These are phyloP conservation scores for Chaetops frenatus DNA, from an alignment of 2,113 vertebrate species.

Conservation along the genomic window DNA sequence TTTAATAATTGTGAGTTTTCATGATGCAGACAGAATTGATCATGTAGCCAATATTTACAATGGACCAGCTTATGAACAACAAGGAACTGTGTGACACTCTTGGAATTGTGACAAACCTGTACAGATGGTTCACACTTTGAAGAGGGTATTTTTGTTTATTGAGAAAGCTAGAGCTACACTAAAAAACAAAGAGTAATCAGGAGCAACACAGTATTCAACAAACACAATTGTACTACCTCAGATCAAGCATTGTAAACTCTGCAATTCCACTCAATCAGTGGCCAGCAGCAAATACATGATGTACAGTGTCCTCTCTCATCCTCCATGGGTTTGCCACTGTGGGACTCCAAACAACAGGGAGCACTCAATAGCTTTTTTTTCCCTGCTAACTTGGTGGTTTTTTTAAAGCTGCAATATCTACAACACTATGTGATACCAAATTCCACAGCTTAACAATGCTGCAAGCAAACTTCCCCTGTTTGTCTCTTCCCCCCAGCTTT, in stretches of 20 bases:
- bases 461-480: neutral
- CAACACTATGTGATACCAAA: neutral
- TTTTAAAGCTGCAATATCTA: neutral
- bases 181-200: neutral
- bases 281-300: neutral
- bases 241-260: neutral
- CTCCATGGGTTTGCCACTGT: neutral
- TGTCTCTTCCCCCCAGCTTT: neutral
- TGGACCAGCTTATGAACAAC: neutral
- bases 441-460: neutral
- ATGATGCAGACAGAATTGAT: neutral
- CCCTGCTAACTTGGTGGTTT: neutral
- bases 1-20: neutral
- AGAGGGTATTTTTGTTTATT: neutral
- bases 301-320: neutral
- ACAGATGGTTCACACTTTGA: neutral
- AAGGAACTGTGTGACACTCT: neutral
- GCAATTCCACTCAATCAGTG: neutral
- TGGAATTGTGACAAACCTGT: neutral
- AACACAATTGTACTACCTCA: neutral
- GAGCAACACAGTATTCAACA: neutral
- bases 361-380: neutral
- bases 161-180: neutral
- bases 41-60: neutral
- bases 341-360: neutral